Conservation (phyloP, 2,888 invertebrate species). For the Rhopalosiphum nymphaeae region DNA sequence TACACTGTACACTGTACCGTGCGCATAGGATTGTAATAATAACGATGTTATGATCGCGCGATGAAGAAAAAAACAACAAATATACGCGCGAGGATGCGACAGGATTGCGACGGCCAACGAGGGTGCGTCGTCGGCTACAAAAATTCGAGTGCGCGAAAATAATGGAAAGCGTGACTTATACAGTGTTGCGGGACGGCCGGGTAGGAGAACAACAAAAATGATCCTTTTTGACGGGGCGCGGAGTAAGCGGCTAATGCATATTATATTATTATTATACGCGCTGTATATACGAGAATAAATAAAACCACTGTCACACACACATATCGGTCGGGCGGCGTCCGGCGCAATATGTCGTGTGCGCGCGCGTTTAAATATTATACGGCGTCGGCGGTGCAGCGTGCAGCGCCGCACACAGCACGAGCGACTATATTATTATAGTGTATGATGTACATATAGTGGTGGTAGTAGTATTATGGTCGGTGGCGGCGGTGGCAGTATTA, state of each 20-base stretch:
- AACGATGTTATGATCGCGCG: not conserved
- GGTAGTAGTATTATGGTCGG: not conserved
- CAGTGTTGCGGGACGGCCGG: no score
- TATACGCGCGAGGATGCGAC: not conserved
- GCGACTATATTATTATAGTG: not conserved
- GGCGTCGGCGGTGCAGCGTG: not conserved
- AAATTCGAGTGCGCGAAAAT: not conserved
- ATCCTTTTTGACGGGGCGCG: slow-evolving; percentile 42
- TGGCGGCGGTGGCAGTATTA: not conserved
- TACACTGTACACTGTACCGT: not conserved
- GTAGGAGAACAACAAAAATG: not conserved
- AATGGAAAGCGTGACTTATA: slow-evolving; percentile 9
- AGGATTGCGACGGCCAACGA: not conserved
- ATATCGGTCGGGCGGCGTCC: slow-evolving; percentile 32
- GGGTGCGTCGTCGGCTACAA: not conserved
- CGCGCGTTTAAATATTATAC: not conserved
- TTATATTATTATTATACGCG: slow-evolving; percentile 41
- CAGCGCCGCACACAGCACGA: not conserved
- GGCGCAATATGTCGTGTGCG: not conserved
- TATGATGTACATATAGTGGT: not conserved
- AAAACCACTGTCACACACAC: slow-evolving; percentile 44
- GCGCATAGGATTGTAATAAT: not conserved
- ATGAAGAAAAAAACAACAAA: not conserved
- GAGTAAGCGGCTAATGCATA: slow-evolving; percentile 40
- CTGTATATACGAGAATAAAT: slow-evolving; percentile 39